These are phyloP conservation scores for Saccopteryx bilineata DNA, from an alignment of 2,113 vertebrate species.

Conservation along the genomic window DNA sequence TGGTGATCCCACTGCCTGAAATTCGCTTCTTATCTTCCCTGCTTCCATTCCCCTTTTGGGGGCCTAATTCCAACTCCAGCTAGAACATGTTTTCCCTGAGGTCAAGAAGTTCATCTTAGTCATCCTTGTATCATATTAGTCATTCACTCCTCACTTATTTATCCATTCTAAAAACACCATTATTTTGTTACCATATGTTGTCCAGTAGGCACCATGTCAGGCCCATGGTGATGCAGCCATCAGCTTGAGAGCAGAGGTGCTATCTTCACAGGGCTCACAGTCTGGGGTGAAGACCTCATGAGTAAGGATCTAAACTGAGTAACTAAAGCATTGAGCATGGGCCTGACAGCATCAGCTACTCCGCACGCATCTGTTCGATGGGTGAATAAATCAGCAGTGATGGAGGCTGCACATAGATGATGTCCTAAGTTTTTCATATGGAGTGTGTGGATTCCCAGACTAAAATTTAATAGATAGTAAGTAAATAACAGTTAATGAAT, in stretches of 20 bases:
- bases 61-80: background rate
- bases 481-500: background rate
- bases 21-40: background rate
- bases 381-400: background rate
- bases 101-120: background rate
- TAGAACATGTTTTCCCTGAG: constrained; percentile 21
- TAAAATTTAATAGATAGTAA: background rate
- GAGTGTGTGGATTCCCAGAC: background rate
- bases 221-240: background rate
- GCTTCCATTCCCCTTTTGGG: background rate
- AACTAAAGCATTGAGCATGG: background rate
- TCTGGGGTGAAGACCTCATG: background rate
- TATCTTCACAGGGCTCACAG: background rate
- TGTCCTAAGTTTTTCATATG: background rate
- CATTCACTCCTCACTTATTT: background rate
- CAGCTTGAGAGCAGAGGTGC: background rate
- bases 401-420: background rate
- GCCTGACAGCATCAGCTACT: background rate
- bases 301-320: background rate
- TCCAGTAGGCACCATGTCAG: background rate
- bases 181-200: background rate
- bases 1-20: background rate
- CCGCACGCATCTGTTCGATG: background rate
- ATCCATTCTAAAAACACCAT: background rate
- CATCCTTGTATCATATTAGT: background rate